Evolutionary conservation across 2,797 vertebrate species (phyloP).

Genomic region (Pseudotriccus pelzelni): DNA sequence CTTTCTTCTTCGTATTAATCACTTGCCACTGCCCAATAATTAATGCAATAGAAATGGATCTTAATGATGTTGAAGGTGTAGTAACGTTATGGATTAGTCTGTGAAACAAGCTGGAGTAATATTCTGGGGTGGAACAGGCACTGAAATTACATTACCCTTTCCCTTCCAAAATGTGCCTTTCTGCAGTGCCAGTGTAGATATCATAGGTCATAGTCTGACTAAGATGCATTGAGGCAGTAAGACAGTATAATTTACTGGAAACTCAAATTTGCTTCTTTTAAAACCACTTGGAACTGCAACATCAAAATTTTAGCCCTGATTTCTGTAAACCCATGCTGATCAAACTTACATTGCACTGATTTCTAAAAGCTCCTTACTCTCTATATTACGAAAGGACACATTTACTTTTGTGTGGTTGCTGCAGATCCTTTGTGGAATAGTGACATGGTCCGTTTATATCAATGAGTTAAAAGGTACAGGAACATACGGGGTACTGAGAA

Average conservation of each 20-base stretch:
- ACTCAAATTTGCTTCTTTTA: not conserved
- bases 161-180: not conserved
- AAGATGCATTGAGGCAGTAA: not conserved
- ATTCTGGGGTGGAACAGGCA: accelerated
- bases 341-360: not conserved
- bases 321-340: not conserved
- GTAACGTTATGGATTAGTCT: not conserved
- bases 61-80: not conserved
- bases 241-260: not conserved
- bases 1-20: not conserved
- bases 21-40: not conserved
- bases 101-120: not conserved
- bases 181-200: not conserved
- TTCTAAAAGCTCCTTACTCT: not conserved
- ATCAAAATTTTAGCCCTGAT: not conserved
- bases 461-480: not conserved
- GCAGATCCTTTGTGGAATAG: not conserved
- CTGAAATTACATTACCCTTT: not conserved
- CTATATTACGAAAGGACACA: not conserved
- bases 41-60: not conserved
- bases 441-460: not conserved
- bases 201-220: not conserved
- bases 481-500: not conserved
- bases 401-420: not conserved
- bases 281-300: not conserved